Conservation (phyloP, 2,113 vertebrate genomes). For the Rhagologus leucostigma region DNA sequence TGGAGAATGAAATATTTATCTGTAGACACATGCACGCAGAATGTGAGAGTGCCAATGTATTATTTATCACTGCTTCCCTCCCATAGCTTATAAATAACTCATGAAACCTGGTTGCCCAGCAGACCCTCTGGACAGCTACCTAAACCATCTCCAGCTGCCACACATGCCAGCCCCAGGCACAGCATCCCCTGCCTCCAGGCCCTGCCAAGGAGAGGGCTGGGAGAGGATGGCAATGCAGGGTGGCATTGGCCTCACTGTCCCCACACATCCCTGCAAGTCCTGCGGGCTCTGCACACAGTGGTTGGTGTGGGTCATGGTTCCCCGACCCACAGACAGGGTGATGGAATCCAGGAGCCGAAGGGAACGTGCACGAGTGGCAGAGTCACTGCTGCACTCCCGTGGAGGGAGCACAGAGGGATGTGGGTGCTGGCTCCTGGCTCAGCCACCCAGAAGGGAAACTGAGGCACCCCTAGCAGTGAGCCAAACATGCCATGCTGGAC, state of each 20-base stretch:
- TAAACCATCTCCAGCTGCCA: background rate
- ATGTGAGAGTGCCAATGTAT: background rate
- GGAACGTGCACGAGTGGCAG: fast-evolving
- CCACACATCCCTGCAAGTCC: background rate
- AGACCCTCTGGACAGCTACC: background rate
- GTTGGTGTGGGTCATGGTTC: fast-evolving
- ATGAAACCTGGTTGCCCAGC: background rate
- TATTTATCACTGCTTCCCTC: background rate
- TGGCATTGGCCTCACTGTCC: fast-evolving
- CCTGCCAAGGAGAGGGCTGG: background rate
- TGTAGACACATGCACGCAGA: background rate
- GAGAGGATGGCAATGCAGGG: background rate
- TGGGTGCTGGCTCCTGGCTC: background rate
- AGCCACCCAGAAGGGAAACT: background rate
- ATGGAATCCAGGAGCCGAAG: background rate
- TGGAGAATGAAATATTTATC: slow-evolving; percentile 22
- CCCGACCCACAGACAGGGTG: fast-evolving
- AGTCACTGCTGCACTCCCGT: background rate
- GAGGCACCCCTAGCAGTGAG: background rate
- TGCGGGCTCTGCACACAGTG: background rate
- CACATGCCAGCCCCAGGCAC: background rate
- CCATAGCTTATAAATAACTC: background rate
- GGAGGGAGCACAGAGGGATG: background rate
- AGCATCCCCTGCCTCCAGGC: background rate
- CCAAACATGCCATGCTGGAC: fast-evolving